These are phyloP conservation scores for Dinothrombium tinctorium DNA, from an alignment of 1,140 invertebrate species.

Conservation along the genomic window DNA sequence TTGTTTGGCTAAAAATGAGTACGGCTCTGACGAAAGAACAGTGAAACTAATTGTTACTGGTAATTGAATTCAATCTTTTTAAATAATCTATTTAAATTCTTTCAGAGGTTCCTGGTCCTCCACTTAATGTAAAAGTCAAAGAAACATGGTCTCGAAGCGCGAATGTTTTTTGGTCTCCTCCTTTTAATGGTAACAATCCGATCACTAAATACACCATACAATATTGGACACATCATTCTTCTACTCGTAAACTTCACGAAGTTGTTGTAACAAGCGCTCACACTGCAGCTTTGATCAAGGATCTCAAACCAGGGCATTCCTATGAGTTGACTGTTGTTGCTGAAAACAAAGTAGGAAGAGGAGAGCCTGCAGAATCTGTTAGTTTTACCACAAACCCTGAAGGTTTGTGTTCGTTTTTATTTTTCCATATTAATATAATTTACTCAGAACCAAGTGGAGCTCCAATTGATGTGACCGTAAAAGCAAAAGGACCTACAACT, in stretches of 20 bases:
- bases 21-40: slow-evolving; percentile 68
- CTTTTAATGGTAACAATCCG: slow-evolving; percentile 78
- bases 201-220: slow-evolving; percentile 67
- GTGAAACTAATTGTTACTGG: slow-evolving; percentile 77
- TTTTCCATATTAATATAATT: too few species aligned
- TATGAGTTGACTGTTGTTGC: slow-evolving; percentile 23
- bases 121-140: slow-evolving; percentile 63
- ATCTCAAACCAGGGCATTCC: slow-evolving; percentile 21
- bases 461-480: slow-evolving; percentile 45
- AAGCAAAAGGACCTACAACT: slow-evolving; percentile 71
- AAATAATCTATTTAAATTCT: slow-evolving; percentile 8
- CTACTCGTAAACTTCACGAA: slow-evolving; percentile 14
- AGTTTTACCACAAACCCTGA: slow-evolving; percentile 58
- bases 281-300: slow-evolving; percentile 17
- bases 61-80: slow-evolving; percentile 22
- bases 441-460: slow-evolving; percentile 21
- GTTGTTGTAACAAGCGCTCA: slow-evolving; percentile 15
- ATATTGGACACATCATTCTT: slow-evolving; percentile 37
- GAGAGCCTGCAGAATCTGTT: slow-evolving; percentile 57
- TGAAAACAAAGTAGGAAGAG: slow-evolving; percentile 30
- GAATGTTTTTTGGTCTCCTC: slow-evolving; percentile 69
- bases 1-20: slow-evolving; percentile 61
- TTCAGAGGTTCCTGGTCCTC: slow-evolving; percentile 73
- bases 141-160: slow-evolving; percentile 75
- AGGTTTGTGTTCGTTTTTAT: too few species aligned